Conservation (phyloP, 2,797 vertebrate species). For the Streptopelia turtur region DNA sequence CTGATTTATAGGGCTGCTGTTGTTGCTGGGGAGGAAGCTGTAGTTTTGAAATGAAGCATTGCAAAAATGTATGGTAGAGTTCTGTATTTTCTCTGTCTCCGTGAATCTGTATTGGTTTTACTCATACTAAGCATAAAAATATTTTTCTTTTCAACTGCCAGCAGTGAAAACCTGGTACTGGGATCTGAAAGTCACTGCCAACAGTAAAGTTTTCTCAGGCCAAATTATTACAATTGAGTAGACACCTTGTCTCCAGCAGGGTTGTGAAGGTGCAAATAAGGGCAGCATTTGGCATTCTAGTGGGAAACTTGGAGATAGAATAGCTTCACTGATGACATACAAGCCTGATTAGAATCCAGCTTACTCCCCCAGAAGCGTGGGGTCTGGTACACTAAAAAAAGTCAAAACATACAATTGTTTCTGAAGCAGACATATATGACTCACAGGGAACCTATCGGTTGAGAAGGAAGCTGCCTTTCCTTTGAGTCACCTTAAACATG, state of each 20-base stretch:
- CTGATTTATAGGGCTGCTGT: background rate
- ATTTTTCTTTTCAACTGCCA: background rate
- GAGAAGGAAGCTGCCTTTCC: constrained; percentile 22
- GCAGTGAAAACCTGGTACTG: background rate
- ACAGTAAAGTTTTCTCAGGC: background rate
- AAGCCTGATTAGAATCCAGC: constrained; percentile 24
- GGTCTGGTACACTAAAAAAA: background rate
- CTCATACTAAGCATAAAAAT: background rate
- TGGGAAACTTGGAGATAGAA: constrained; percentile 6
- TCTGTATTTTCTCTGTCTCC: background rate
- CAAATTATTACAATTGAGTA: constrained; percentile 25
- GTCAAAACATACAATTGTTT: constrained; percentile 7
- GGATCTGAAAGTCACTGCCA: constrained; percentile 32
- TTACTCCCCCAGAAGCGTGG: constrained; percentile 17
- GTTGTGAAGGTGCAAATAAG: constrained; percentile 44
- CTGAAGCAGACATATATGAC: background rate
- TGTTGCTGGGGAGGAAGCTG: background rate
- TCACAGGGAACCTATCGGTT: background rate
- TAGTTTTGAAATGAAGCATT: background rate
- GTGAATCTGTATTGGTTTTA: background rate
- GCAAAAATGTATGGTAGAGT: background rate
- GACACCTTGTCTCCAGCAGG: constrained; percentile 47
- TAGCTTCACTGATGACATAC: background rate
- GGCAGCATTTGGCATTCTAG: constrained; percentile 29
- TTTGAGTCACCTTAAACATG: background rate